Base-by-base conservation (phyloP, 2,888 invertebrate genomes). In the Lithosia quadra region DNA sequence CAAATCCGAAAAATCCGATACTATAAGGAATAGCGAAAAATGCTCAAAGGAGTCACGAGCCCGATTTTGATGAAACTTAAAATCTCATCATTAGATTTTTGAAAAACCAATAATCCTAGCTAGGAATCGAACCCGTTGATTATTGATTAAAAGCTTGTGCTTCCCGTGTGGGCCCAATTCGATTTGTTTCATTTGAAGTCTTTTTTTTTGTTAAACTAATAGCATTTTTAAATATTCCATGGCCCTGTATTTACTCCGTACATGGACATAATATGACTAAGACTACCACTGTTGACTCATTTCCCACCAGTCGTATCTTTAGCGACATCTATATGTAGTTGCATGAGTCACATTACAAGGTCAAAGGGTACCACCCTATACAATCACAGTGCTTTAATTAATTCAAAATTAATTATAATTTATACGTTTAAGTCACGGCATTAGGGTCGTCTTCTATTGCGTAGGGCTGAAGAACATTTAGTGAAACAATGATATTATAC, bases 271-370 rank as follows among this genome's bases (percentile, higher is more conserved):
- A 34, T 1, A 49, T 49, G 49, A 49, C 49, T n/a, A n/a, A 49
- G 8, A 0, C 43, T 7, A 49, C n/a, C n/a, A 49, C 2, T n/a
- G 49, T n/a, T 62, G 58, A 67, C 39, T 57, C 57, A 63, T 58
- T 33, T 33, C 56, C 67, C 57, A 21, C 56, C 5, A 56, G 68
- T 70, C 73, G 67, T 58, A 28, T 36, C 21, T 39, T 36, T 61
- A 28, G 2, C 28, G 3, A 49, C 71, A 78, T 78, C 78, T 78
- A 78, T 80, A 78, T 66, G 62, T 65, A 68, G 71, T 78, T 15
- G 57, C 69, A 67, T 78, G 73, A 75, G 75, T 61, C 56, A 34
- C 73, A 69, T 59, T 18, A 36, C 56, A 33, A 49, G 49, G 49
- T 58, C 13, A n/a, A 49, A 59, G 65, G 73, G 65, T 7, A 13